A percentile compares a stretch with the other conserved stretches of the same genome.
Evolutionary conservation across 2,888 invertebrate genomes (phyloP).

Genomic region (Trichogramma evanescens): DNA sequence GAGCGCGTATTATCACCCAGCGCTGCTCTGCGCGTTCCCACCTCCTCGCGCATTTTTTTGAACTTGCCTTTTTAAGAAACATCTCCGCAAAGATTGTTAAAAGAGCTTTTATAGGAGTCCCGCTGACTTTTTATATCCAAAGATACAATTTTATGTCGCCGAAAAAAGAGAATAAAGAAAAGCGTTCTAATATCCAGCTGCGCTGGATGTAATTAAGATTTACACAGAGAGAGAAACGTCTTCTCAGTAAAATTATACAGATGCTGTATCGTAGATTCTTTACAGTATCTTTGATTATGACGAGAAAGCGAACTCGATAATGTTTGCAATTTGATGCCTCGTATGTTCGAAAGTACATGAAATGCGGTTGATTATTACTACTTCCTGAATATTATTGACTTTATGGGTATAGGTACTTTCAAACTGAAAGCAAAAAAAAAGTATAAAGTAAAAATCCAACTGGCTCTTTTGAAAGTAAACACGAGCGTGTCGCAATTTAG

Average conservation of each 20-base stretch:
- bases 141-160: neutral
- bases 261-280: conserved; percentile 14
- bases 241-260: neutral
- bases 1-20: conserved; percentile 13
- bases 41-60: conserved; percentile 6
- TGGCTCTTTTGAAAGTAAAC: conserved; percentile 15
- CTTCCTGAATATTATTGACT: no score
- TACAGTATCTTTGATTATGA: conserved; percentile 7
- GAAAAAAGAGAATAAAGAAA: neutral
- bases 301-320: no score
- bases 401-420: no score
- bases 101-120: neutral
- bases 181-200: conserved; percentile 1
- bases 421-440: no score
- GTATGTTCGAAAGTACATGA: no score
- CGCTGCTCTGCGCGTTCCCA: neutral
- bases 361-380: no score
- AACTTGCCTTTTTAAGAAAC: conserved; percentile 16
- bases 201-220: conserved; percentile 15
- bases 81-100: conserved; percentile 2
- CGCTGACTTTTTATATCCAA: neutral
- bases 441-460: conserved; percentile 13
- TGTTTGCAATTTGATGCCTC: no score
- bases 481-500: conserved; percentile 20
- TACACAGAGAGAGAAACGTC: neutral